Evolutionary conservation across 2,113 vertebrate species (phyloP).

Genomic region (Pseudorasbora parva): DNA sequence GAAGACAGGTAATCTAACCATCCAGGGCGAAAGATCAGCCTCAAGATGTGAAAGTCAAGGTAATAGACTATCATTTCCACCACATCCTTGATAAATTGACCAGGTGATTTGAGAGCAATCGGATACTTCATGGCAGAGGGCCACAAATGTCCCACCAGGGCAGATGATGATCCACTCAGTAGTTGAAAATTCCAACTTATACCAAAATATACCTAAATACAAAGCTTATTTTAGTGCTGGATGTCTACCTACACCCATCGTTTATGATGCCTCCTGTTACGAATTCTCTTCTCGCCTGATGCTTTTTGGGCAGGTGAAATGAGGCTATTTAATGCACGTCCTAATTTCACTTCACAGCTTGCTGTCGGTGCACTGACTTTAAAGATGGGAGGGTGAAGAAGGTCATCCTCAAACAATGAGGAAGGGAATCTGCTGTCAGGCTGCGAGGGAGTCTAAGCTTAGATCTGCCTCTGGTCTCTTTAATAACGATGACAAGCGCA

Average conservation of each 20-base stretch:
- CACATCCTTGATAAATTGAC: conserved; percentile 41
- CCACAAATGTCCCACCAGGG: background rate
- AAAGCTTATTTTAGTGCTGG: background rate
- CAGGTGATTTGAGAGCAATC: conserved; percentile 33
- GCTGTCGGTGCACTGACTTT: conserved; percentile 48
- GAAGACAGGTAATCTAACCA: conserved; percentile 5
- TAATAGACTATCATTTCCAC: conserved; percentile 42
- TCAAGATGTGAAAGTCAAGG: conserved; percentile 6
- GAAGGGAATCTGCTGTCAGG: conserved; percentile 45
- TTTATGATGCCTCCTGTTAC: background rate
- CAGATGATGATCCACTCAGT: background rate
- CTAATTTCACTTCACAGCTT: conserved; percentile 37
- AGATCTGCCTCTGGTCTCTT: conserved; percentile 61
- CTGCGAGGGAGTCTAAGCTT: conserved; percentile 51
- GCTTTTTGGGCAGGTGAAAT: conserved; percentile 7
- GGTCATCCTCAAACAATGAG: conserved; percentile 50
- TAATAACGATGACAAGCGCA: conserved; percentile 70
- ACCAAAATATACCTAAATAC: background rate
- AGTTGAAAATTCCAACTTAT: conserved; percentile 8
- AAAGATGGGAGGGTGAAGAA: conserved; percentile 40
- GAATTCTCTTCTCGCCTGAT: background rate
- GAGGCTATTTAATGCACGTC: conserved; percentile 44
- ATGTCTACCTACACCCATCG: background rate
- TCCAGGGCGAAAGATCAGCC: conserved; percentile 28
- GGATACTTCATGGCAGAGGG: background rate